These are phyloP conservation scores for Nothobranchius furzeri DNA, from an alignment of 2,113 vertebrate species.

Conservation along the genomic window DNA sequence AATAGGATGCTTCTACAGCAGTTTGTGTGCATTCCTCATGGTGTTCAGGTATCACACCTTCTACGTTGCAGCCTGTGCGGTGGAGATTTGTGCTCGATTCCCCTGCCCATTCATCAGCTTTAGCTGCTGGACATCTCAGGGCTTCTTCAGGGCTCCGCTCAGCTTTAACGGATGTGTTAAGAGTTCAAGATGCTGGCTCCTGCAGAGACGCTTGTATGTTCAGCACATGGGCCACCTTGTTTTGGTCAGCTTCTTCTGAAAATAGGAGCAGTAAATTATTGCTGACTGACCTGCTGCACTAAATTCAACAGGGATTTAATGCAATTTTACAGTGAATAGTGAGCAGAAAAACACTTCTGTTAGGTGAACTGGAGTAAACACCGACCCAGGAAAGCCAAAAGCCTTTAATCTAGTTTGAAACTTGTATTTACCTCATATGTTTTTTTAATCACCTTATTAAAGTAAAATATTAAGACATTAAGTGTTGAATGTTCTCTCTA, in stretches of 20 bases:
- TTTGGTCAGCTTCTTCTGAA: slow-evolving; percentile 5
- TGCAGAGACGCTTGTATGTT: background rate
- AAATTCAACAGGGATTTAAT: slow-evolving; percentile 22
- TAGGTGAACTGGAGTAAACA: background rate
- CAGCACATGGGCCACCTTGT: slow-evolving; percentile 13
- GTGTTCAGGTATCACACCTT: slow-evolving; percentile 23
- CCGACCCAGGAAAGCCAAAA: no score
- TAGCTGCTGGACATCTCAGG: slow-evolving; percentile 31
- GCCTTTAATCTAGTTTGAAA: background rate
- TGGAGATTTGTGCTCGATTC: slow-evolving; percentile 38
- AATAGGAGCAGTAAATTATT: slow-evolving; percentile 26
- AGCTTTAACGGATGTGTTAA: slow-evolving; percentile 20
- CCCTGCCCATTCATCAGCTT: slow-evolving; percentile 39
- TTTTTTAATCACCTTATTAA: background rate
- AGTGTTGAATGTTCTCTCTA: background rate
- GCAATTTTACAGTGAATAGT: slow-evolving; percentile 8
- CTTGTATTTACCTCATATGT: background rate
- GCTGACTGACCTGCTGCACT: slow-evolving; percentile 3
- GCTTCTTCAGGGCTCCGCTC: slow-evolving; percentile 26
- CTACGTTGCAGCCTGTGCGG: slow-evolving; percentile 22
- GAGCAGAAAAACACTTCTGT: slow-evolving; percentile 3
- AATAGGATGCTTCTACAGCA: slow-evolving; percentile 42
- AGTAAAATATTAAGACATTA: background rate
- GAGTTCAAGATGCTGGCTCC: slow-evolving; percentile 18
- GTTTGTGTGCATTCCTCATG: slow-evolving; percentile 20